A percentile compares a stretch with the other conserved stretches of the same genome.
phyloP scores from a whole-genome alignment of 1,140 invertebrate genomes.

The Halesus radiatus region DNA sequence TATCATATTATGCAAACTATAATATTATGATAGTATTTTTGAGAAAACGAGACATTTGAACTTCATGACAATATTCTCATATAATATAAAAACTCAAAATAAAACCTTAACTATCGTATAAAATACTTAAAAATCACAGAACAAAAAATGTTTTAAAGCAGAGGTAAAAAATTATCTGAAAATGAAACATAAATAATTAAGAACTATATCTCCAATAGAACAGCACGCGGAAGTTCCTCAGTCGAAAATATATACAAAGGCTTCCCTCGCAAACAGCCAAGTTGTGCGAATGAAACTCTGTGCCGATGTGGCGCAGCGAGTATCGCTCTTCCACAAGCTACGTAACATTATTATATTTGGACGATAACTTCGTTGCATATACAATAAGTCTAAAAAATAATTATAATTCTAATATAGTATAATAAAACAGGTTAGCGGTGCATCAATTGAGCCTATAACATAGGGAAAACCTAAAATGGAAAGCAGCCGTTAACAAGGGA shows the following conservation, averaged over 20 bases:
- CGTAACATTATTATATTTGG: background rate
- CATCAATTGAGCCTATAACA: too few species aligned
- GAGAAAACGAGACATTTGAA: constrained; percentile 7
- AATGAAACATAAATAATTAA: background rate
- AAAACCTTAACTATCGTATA: background rate
- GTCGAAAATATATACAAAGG: background rate
- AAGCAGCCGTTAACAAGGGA: too few species aligned
- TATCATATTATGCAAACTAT: background rate
- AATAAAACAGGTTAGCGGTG: background rate
- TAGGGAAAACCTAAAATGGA: too few species aligned
- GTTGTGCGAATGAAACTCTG: background rate
- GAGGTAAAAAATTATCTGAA: background rate
- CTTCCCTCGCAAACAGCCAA: background rate
- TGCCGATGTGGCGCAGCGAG: too few species aligned
- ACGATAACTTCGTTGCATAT: background rate
- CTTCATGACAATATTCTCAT: constrained; percentile 1
- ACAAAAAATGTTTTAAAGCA: constrained; percentile 6
- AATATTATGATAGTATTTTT: background rate
- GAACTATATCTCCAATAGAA: background rate
- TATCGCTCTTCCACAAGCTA: background rate
- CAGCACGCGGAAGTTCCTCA: background rate
- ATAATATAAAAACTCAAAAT: background rate
- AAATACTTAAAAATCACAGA: constrained; percentile 1
- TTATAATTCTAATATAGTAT: background rate
- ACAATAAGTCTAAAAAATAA: background rate